Percentiles rank a stretch among this genome's conserved stretches.
Evolutionary conservation across 2,888 invertebrate species (phyloP).

Genomic region (Andrena flavipes): DNA sequence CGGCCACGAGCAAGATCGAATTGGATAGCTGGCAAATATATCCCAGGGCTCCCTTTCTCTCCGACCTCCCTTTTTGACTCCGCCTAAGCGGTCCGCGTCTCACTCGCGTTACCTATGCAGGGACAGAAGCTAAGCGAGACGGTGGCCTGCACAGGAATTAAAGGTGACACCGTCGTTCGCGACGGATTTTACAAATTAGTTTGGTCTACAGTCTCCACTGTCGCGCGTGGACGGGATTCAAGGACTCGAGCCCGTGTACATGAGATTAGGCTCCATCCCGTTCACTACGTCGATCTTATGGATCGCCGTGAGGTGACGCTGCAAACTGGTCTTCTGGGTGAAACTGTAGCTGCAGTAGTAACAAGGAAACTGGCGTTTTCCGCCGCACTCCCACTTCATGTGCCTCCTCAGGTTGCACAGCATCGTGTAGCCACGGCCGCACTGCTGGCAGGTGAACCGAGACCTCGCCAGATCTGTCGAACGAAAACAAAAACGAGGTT

Average conservation of each 20-base stretch:
- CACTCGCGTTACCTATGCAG: no score
- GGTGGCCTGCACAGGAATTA: background rate
- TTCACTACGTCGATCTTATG: constrained; percentile 75
- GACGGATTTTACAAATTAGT: background rate
- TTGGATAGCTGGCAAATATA: no score
- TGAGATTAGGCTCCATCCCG: constrained; percentile 45
- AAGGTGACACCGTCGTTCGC: background rate
- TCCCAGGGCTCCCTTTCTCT: no score
- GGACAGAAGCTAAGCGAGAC: background rate
- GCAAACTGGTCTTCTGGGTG: constrained; percentile 81
- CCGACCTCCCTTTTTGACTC: no score
- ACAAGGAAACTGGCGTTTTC: constrained; percentile 81
- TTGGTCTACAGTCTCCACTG: background rate
- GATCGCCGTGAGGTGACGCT: constrained; percentile 81
- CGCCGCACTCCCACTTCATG: constrained; percentile 83
- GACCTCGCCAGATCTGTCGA: constrained; percentile 69
- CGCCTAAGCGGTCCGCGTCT: no score
- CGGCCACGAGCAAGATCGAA: no score
- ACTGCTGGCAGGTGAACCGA: constrained; percentile 73
- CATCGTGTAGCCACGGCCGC: constrained; percentile 76
- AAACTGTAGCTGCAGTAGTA: constrained; percentile 79
- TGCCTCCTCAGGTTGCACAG: constrained; percentile 79
- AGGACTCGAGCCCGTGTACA: constrained; percentile 41
- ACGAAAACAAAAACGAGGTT: constrained; percentile 58
- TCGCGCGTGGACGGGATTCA: background rate